Evolutionary conservation across 1,140 invertebrate species (phyloP), one percentile per base, ranked within the genome.

Genomic region (Marisa cornuarietis): DNA sequence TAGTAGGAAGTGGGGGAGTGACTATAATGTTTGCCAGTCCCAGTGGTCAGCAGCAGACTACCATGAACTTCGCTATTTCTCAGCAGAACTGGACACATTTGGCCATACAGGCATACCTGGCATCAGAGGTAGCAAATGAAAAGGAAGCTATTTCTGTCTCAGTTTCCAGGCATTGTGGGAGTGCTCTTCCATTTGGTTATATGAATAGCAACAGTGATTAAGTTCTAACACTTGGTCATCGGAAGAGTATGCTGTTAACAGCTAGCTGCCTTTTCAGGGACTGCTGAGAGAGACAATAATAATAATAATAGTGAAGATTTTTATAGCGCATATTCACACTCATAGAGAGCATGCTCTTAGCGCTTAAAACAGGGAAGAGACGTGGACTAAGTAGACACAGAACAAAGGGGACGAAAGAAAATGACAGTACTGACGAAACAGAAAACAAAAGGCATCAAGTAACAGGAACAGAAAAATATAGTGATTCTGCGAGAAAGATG

Each of bases 71-170:
- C 62, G 77, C 62, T 24, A 82, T 89, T 62, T 84, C 85, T n/a
- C 78, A 81, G 16, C 81, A 83, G 65, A 83, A 75, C 63, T 89
- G 88, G 88, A 86, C 79, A 24, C 85, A 87, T 77, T 22, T 89
- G 5, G 87, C 86, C 62, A 79, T 89, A 61, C 88, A 89, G 87
- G 88, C 87, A 22, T 74, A 13, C 63, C 58, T 24, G n/a, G 9
- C 24, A 22, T 74, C 42, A 31, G 51, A n/a, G 22, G 61, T 26
- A 14, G 22, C n/a, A 26, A 75, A 54, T 22, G 61, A 22, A 8
- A 72, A 72, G 22, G n/a, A 18, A 18, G 61, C 14, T 18, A 24
- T 26, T 22, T 7, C 31, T 42, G 31, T 42, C 31, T 42, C 31
- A 42, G 31, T 42, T 42, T 42, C 31, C 6, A 42, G 2, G 6